These are phyloP conservation scores for Pygoscelis adeliae DNA, from an alignment of 2,113 vertebrate species.

Conservation along the genomic window DNA sequence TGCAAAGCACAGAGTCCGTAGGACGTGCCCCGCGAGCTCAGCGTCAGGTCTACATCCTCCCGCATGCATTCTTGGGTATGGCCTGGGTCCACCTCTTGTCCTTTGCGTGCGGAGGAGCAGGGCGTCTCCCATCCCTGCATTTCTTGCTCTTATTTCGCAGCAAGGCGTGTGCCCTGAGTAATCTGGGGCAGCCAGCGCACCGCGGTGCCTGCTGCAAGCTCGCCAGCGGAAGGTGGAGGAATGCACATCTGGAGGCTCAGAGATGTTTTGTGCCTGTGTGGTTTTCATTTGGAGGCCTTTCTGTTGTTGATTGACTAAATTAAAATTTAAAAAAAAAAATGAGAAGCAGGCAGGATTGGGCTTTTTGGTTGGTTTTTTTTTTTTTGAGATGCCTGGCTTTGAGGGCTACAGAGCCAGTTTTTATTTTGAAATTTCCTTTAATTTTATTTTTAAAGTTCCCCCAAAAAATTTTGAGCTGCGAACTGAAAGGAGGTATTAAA, in stretches of 20 bases:
- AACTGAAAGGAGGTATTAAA: background rate
- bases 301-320: slow-evolving; percentile 14
- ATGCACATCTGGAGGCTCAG: slow-evolving; percentile 5
- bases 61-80: rapidly evolving
- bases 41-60: rapidly evolving
- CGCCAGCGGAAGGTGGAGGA: background rate
- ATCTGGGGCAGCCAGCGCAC: background rate
- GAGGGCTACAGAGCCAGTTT: background rate
- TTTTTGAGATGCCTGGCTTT: background rate
- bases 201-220: rapidly evolving
- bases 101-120: rapidly evolving
- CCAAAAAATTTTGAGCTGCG: background rate
- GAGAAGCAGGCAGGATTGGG: background rate
- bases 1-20: rapidly evolving
- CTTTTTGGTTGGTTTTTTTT: background rate
- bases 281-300: slow-evolving; percentile 37
- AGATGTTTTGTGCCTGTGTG: background rate
- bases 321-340: background rate
- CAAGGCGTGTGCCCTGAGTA: background rate
- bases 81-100: background rate
- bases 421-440: background rate
- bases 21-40: background rate
- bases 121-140: rapidly evolving
- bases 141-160: background rate
- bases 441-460: background rate